These are phyloP conservation scores for Pluvianellus socialis DNA, from an alignment of 2,113 vertebrate species.

Conservation along the genomic window DNA sequence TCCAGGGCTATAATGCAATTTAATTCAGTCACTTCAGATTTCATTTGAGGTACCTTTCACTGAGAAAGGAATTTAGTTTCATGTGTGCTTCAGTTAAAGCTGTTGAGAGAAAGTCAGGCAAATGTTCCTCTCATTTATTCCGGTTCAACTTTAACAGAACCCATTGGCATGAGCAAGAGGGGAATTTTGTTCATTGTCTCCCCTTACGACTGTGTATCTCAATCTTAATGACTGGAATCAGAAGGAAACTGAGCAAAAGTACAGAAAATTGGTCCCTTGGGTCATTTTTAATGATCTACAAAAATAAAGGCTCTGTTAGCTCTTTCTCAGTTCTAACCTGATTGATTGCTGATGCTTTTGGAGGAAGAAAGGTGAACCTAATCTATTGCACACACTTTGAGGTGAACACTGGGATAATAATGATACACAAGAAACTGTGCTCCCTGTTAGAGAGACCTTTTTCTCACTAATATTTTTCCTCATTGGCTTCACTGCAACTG, in stretches of 20 bases:
- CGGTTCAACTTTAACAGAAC: neutral
- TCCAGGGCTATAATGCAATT: conserved; percentile 11
- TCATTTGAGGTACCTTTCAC: neutral
- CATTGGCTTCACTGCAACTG: neutral
- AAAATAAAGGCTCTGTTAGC: conserved; percentile 20
- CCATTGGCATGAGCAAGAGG: neutral
- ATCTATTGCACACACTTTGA: neutral
- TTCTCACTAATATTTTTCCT: neutral
- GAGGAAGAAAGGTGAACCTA: conserved; percentile 9
- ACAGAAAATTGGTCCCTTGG: conserved; percentile 7
- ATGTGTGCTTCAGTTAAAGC: neutral
- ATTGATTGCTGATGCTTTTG: conserved; percentile 38
- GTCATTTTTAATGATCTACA: conserved; percentile 51
- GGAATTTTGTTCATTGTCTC: conserved; percentile 16
- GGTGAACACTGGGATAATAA: conserved; percentile 2
- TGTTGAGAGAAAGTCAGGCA: neutral
- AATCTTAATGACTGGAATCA: conserved; percentile 37
- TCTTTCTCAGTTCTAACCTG: conserved; percentile 19
- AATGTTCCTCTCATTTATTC: conserved; percentile 34
- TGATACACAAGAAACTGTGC: neutral
- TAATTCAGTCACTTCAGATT: conserved; percentile 34
- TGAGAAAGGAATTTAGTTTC: conserved; percentile 5
- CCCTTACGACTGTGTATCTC: neutral
- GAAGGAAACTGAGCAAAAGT: conserved; percentile 7
- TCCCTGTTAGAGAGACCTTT: neutral